Conservation (phyloP, 2,113 vertebrate species). For the Parotia lawesii region DNA sequence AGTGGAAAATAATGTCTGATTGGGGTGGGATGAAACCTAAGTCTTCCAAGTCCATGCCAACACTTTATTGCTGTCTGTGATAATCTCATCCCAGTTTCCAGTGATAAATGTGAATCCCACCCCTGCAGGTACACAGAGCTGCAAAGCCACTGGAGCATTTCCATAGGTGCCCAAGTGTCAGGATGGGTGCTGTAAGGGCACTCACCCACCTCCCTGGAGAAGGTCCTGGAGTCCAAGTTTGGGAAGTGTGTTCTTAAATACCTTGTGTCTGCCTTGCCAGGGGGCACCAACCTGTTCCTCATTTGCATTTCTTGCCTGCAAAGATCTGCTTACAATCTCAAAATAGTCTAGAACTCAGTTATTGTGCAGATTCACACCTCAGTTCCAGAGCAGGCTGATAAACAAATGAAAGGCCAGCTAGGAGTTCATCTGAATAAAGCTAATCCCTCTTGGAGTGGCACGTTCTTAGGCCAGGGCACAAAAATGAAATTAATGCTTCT, state of each 20-base stretch:
- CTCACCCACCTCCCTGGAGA: background rate
- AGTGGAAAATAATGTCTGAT: background rate
- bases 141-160: background rate
- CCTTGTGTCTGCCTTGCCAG: background rate
- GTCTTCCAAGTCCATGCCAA: background rate
- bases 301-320: background rate
- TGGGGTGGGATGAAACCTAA: background rate
- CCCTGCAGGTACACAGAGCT: background rate
- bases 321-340: background rate
- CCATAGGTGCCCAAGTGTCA: background rate
- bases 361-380: background rate
- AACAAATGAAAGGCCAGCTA: background rate
- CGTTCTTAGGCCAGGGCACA: background rate
- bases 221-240: background rate
- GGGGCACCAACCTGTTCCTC: background rate
- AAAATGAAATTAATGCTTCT: background rate
- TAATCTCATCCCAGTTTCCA: background rate
- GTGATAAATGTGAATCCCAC: background rate
- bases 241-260: background rate
- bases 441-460: background rate
- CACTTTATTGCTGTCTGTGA: background rate
- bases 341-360: background rate
- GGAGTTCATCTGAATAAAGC: background rate
- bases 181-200: background rate
- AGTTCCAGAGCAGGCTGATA: background rate